These are phyloP conservation scores for Emydoidea blandingii DNA, from an alignment of 2,797 vertebrate species.

Conservation along the genomic window DNA sequence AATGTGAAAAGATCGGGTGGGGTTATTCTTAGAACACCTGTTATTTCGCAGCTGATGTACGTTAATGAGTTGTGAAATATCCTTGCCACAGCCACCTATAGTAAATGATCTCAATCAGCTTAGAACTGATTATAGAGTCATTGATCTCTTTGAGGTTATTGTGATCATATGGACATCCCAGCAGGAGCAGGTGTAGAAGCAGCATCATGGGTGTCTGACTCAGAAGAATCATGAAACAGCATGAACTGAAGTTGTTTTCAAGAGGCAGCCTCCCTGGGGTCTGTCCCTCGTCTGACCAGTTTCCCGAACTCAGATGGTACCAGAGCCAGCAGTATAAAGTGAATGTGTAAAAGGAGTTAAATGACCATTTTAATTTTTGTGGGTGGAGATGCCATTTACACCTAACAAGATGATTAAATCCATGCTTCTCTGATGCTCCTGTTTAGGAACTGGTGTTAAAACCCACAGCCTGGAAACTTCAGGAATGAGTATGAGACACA, in stretches of 20 bases:
- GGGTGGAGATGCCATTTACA: background rate
- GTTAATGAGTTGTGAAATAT: background rate
- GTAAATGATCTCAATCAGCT: background rate
- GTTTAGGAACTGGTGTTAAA: background rate
- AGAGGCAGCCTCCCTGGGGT: too few relatives aligned
- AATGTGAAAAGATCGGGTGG: background rate
- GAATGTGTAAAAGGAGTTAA: background rate
- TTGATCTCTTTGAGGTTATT: background rate
- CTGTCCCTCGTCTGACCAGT: background rate
- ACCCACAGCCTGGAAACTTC: background rate
- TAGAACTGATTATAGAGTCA: background rate
- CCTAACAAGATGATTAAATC: background rate
- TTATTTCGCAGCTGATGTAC: background rate
- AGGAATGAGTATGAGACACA: background rate
- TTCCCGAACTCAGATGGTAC: background rate
- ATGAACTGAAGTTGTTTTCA: background rate
- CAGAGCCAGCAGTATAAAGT: accelerated
- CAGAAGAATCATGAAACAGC: background rate
- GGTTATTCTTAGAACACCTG: background rate
- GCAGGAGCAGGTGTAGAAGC: background rate
- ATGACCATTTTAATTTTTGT: background rate
- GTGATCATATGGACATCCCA: background rate
- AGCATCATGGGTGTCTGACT: background rate
- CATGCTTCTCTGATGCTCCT: background rate
- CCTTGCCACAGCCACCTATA: background rate